phyloP scores from a whole-genome alignment of 1,140 invertebrate species.

The Hypothenemus hampei region DNA sequence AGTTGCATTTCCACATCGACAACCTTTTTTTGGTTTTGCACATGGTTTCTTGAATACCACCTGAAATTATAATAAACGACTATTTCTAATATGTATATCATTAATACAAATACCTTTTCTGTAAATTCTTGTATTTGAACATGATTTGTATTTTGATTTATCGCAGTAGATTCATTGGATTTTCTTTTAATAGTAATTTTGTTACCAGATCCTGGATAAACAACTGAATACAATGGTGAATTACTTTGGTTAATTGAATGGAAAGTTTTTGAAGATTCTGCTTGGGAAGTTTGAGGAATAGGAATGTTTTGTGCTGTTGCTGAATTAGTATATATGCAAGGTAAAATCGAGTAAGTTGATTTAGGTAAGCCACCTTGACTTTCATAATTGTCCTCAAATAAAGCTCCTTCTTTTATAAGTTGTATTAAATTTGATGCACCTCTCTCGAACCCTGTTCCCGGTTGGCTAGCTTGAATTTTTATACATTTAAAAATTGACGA shows the following conservation, averaged over 20 bases:
- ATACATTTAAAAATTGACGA: constrained; percentile 63
- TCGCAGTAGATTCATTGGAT: constrained; percentile 49
- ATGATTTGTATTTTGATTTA: constrained; percentile 20
- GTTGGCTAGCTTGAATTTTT: constrained; percentile 50
- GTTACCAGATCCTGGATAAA: constrained; percentile 71
- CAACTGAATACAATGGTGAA: constrained; percentile 69
- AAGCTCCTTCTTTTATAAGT: constrained; percentile 73
- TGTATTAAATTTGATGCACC: constrained; percentile 57
- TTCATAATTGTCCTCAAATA: constrained; percentile 72
- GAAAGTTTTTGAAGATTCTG: constrained; percentile 33
- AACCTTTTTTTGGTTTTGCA: constrained; percentile 57
- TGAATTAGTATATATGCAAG: constrained; percentile 66
- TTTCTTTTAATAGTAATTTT: constrained; percentile 80
- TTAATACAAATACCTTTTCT: constrained; percentile 24
- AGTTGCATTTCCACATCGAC: constrained; percentile 86
- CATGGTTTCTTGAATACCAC: constrained; percentile 42
- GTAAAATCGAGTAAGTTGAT: constrained; percentile 66
- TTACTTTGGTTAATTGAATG: constrained; percentile 58
- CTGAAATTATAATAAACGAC: constrained; percentile 28
- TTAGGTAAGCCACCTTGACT: constrained; percentile 62
- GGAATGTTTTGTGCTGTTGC: constrained; percentile 53
- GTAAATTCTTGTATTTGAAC: constrained; percentile 18
- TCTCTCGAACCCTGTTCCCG: constrained; percentile 41
- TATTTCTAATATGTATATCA: neutral
- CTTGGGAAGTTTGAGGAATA: constrained; percentile 9